Evolutionary conservation across 2,888 invertebrate species (phyloP).

Genomic region (Mesorhabditis spiculigera): DNA sequence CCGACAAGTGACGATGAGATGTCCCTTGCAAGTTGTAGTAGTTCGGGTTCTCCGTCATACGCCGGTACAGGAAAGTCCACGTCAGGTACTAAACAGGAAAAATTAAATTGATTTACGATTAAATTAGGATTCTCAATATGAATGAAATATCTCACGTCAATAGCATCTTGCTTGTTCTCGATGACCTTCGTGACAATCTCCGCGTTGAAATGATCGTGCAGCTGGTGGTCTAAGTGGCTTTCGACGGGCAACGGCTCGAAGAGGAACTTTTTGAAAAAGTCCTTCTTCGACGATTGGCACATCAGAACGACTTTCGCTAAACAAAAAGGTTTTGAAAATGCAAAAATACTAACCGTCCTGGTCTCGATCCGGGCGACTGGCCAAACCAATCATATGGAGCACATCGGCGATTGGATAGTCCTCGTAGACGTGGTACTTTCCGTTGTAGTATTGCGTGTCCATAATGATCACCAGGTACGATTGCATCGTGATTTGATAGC

Average conservation of each 20-base stretch:
- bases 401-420: constrained; percentile 97
- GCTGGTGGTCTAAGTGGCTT: constrained; percentile 92
- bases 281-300: constrained; percentile 95
- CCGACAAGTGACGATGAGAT: constrained; percentile 78
- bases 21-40: constrained; percentile 87
- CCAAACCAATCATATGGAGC: constrained; percentile 92
- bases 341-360: constrained; percentile 72
- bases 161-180: constrained; percentile 99
- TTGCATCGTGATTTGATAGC: constrained; percentile 83
- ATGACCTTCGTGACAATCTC: constrained; percentile 99
- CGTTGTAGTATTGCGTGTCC: constrained; percentile 89
- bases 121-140: neutral
- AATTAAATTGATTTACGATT: neutral
- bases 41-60: constrained; percentile 97
- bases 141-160: constrained; percentile 67
- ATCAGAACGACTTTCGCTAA: constrained; percentile 80
- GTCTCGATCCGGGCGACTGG: constrained; percentile 86
- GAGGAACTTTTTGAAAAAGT: constrained; percentile 95
- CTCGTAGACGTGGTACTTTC: constrained; percentile 77
- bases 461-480: constrained; percentile 93
- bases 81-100: constrained; percentile 73
- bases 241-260: constrained; percentile 94
- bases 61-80: constrained; percentile 94
- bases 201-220: constrained; percentile 99
- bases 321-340: constrained; percentile 11